These are phyloP conservation scores for Noctua fimbriata DNA, from an alignment of 2,888 invertebrate genomes.

Conservation along the genomic window DNA sequence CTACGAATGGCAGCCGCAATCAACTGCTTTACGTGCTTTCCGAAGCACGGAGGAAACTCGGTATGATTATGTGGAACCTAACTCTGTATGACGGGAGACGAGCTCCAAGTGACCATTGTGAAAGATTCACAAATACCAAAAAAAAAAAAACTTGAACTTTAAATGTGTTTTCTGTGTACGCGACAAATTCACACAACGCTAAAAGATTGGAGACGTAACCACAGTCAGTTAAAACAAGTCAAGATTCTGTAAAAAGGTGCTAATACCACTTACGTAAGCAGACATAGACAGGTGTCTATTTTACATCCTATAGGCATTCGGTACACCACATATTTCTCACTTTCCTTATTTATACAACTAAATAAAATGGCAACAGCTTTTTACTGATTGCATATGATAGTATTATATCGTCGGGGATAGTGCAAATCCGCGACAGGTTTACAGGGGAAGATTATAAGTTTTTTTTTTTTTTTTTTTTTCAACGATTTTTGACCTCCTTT, in stretches of 20 bases:
- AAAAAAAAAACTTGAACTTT: slow-evolving; percentile 23
- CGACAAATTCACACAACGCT: slow-evolving; percentile 34
- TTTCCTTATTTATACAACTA: background rate
- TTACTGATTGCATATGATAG: too few relatives aligned
- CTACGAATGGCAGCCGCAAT: too few relatives aligned
- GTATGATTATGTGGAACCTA: background rate
- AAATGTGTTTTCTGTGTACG: slow-evolving; percentile 1
- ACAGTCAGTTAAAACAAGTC: background rate
- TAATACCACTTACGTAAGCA: slow-evolving; percentile 12
- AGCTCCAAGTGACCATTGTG: background rate
- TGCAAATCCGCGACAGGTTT: too few relatives aligned
- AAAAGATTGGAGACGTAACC: slow-evolving; percentile 12
- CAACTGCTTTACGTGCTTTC: too few relatives aligned
- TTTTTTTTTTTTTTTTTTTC: too few relatives aligned
- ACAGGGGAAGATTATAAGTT: too few relatives aligned
- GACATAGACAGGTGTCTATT: slow-evolving; percentile 1
- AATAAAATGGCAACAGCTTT: too few relatives aligned
- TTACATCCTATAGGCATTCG: background rate
- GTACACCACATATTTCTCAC: slow-evolving; percentile 32
- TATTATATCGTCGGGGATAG: too few relatives aligned
- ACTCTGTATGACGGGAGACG: background rate
- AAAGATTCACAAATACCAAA: background rate
- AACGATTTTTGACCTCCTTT: too few relatives aligned
- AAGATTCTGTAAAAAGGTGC: slow-evolving; percentile 15
- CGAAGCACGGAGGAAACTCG: too few relatives aligned